phyloP scores from a whole-genome alignment of 1,140 invertebrate species.

The Schmidtea mediterranea region DNA sequence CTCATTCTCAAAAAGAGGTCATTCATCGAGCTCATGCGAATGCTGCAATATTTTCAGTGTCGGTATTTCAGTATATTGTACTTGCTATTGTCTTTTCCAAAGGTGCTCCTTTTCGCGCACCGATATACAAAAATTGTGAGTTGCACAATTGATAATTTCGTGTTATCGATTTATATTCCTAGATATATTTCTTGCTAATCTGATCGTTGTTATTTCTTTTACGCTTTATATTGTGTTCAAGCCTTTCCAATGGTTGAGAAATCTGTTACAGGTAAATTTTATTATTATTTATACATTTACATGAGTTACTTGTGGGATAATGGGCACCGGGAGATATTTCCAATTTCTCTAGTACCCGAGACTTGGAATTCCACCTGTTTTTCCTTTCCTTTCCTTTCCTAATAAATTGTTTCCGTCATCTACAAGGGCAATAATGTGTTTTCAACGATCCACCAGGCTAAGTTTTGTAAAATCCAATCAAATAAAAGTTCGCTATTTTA shows the following conservation, averaged over 20 bases:
- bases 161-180: slow-evolving; percentile 10
- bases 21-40: slow-evolving; percentile 13
- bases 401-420: too few species aligned
- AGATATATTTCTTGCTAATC: slow-evolving; percentile 18
- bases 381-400: too few species aligned
- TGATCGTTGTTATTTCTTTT: slow-evolving; percentile 12
- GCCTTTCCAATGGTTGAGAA: slow-evolving; percentile 13
- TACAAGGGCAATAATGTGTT: too few species aligned
- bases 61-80: slow-evolving; percentile 61
- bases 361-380: too few species aligned
- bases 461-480: too few species aligned
- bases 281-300: neutral
- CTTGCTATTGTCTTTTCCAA: slow-evolving; percentile 60
- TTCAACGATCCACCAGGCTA: too few species aligned
- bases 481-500: too few species aligned
- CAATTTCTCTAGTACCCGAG: too few species aligned
- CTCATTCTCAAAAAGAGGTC: too few species aligned
- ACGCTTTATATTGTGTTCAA: slow-evolving; percentile 18
- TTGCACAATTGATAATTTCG: neutral
- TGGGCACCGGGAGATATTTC: too few species aligned
- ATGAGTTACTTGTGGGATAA: too few species aligned
- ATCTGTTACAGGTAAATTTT: slow-evolving; percentile 16
- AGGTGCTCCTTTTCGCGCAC: slow-evolving; percentile 55
- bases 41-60: slow-evolving; percentile 44
- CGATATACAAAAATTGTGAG: slow-evolving; percentile 46